Evolutionary conservation across 2,113 vertebrate species (phyloP).

Genomic region (Seriola dumerili): DNA sequence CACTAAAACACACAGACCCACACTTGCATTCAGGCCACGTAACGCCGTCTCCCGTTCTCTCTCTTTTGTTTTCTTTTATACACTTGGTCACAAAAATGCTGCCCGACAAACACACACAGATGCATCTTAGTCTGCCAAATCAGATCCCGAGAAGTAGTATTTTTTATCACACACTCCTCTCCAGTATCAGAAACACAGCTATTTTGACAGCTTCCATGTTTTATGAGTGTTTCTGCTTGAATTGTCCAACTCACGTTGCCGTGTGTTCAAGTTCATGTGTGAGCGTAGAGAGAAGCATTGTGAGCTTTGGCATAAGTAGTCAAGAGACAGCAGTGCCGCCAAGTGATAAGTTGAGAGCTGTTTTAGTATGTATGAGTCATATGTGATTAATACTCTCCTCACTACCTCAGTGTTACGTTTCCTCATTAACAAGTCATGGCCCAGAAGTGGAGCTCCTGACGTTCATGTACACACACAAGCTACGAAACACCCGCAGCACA

Average conservation of each 20-base stretch:
- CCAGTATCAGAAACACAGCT: conserved; percentile 8
- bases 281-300: not conserved
- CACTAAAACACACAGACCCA: not conserved
- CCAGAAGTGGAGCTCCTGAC: conserved; percentile 47
- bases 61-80: conserved; percentile 10
- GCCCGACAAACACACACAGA: not conserved
- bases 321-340: conserved; percentile 32
- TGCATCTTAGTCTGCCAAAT: not conserved
- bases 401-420: conserved; percentile 53
- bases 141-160: not conserved
- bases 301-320: conserved; percentile 24
- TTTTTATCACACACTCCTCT: conserved; percentile 11
- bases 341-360: conserved; percentile 57
- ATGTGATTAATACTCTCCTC: conserved; percentile 65
- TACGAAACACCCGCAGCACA: conserved; percentile 15
- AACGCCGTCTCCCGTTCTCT: not conserved
- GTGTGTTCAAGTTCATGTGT: not conserved
- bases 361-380: conserved; percentile 61
- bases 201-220: not conserved
- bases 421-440: conserved; percentile 62
- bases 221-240: not conserved
- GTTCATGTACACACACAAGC: conserved; percentile 3
- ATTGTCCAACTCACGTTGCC: not conserved
- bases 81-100: not conserved
- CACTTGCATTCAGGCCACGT: not conserved